phyloP scores from a whole-genome alignment of 2,797 vertebrate genomes.

The Linurgus olivaceus region DNA sequence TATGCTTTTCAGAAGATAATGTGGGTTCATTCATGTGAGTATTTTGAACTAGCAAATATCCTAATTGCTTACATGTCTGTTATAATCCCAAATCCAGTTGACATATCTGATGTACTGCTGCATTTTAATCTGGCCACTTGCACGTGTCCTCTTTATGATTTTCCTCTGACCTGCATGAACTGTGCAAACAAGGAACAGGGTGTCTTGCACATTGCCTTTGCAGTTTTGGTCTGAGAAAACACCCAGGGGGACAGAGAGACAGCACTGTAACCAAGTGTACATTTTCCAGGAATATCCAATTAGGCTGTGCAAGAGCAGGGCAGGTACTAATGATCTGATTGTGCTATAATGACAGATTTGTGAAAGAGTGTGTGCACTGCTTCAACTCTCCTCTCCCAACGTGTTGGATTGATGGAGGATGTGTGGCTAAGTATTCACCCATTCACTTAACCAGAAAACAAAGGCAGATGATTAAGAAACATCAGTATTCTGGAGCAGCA shows the following conservation, averaged over 20 bases:
- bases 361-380: neutral
- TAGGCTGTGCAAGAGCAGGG: neutral
- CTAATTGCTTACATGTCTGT: conserved; percentile 47
- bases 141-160: neutral
- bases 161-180: neutral
- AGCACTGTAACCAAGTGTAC: neutral
- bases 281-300: neutral
- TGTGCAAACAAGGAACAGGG: neutral
- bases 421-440: neutral
- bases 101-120: neutral
- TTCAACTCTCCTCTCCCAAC: neutral
- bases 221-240: neutral
- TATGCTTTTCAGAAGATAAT: conserved; percentile 66
- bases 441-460: conserved; percentile 52
- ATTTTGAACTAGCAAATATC: conserved; percentile 61
- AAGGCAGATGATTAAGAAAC: conserved; percentile 51
- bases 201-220: neutral
- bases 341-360: neutral
- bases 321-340: neutral
- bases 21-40: conserved; percentile 55
- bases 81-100: conserved; percentile 29
- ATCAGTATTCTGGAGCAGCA: conserved; percentile 48
- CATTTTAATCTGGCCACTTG: neutral
- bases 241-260: neutral
- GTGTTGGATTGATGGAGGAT: neutral